Base-by-base conservation (phyloP, 2,888 invertebrate genomes). In the Bombylius major region DNA sequence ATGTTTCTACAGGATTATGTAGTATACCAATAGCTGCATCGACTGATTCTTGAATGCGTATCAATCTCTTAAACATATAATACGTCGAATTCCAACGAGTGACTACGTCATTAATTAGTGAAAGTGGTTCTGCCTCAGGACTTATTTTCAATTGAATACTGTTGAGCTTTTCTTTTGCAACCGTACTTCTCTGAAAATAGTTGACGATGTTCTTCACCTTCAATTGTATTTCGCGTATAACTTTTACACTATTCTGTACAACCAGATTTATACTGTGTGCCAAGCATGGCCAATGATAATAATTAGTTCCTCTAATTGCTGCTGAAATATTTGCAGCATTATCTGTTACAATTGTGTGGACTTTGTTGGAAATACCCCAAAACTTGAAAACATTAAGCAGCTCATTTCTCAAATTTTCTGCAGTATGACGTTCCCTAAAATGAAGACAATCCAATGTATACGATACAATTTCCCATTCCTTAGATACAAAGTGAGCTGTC, bases 71-170 rank as follows among this genome's bases (percentile, higher is more conserved):
- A 11, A 65, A 55, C 62, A 64, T 64, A 50, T 57, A 58, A 51
- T 60, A 63, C 47, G 51, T 62, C 9, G 60, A 61, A 53, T 65
- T 65, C 65, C 65, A 65, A 5, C 65, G 55, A 32, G 65, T 65
- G 1, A 46, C 45, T 34, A 66, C 62, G 50, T 66, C 66, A 62
- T 65, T 23, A 4, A 6, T 39, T 7, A 50, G 64, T 57, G 64
- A 64, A 9, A 67, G 58, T 63, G 64, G 58, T 51, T 8, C 54
- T 51, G 53, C 32, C 47, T 49, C 42, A 5, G 32, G 5, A 4
- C 4, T 13, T 8, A 54, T 46, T 50, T 56, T 32, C 23, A 36
- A 50, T 47, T 51, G 51, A 6, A 51, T 5, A 1, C 36, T 4
- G 4, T 32, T 13, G 5, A 54, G 42, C 14, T 50, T 50, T 5